phyloP scores from a whole-genome alignment of 2,797 vertebrate genomes.

The Sebastes glaucus region DNA sequence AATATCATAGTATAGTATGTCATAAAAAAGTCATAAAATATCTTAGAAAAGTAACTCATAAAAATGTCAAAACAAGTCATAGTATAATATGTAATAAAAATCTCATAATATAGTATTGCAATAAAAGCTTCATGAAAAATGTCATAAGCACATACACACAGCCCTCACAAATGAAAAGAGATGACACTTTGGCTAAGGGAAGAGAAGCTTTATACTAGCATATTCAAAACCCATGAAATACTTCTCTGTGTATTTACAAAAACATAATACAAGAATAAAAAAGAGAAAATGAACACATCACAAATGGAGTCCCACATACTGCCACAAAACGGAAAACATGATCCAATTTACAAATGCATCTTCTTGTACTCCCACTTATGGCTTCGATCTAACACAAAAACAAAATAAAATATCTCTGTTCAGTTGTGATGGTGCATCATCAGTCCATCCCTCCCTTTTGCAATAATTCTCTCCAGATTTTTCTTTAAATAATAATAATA shows the following conservation, averaged over 20 bases:
- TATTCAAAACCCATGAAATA: conserved; percentile 82
- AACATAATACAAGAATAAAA: conserved; percentile 83
- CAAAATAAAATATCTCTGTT: conserved; percentile 65
- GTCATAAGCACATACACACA: neutral
- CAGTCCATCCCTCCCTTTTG: conserved; percentile 53
- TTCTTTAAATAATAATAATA: conserved; percentile 78
- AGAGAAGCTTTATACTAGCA: conserved; percentile 83
- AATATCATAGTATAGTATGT: neutral
- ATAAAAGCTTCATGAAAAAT: no score
- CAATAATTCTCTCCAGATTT: conserved; percentile 48
- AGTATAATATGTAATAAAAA: neutral
- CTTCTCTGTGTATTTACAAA: conserved; percentile 85
- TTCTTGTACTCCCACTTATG: conserved; percentile 75
- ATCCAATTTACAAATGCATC: conserved; percentile 82
- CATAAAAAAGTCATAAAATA: neutral
- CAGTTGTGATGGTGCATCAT: conserved; percentile 43
- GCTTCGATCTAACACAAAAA: conserved; percentile 78
- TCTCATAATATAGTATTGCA: neutral
- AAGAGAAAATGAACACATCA: conserved; percentile 79
- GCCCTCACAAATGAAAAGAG: conserved; percentile 21
- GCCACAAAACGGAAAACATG: conserved; percentile 72
- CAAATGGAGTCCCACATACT: conserved; percentile 76
- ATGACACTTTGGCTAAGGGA: conserved; percentile 63
- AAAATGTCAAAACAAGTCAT: neutral
- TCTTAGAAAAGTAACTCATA: neutral